Conservation (phyloP, 2,113 vertebrate species). For the Okapia johnstoni region DNA sequence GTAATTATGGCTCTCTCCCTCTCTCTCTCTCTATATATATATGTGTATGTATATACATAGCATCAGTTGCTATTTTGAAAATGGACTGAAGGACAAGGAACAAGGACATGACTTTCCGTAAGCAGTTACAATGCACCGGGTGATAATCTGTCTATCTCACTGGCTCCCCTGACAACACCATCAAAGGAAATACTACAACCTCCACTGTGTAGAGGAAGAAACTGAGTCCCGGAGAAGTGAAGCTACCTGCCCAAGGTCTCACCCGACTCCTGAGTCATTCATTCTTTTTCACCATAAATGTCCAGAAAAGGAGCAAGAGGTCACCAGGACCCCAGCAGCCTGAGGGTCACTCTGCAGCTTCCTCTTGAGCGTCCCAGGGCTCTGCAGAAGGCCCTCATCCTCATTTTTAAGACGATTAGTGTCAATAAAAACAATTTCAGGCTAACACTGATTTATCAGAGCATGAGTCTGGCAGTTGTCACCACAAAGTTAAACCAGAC, state of each 20-base stretch:
- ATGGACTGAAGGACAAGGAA: not conserved
- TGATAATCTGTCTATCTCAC: not conserved
- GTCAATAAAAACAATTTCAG: not conserved
- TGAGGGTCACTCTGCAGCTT: not conserved
- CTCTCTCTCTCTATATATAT: too few relatives aligned
- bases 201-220: not conserved
- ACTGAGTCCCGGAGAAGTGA: not conserved
- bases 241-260: not conserved
- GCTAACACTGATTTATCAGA: not conserved
- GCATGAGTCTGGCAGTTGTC: not conserved
- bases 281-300: not conserved
- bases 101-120: not conserved
- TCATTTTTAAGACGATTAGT: not conserved
- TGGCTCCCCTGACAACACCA: not conserved
- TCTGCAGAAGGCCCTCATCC: not conserved
- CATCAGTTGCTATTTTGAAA: constrained; percentile 12
- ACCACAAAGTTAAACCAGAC: not conserved
- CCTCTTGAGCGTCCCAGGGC: not conserved
- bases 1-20: not conserved
- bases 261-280: not conserved
- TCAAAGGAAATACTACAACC: not conserved
- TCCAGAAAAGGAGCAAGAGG: not conserved
- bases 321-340: not conserved
- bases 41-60: not conserved
- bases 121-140: not conserved